Conservation (phyloP, 2,113 vertebrate species). For the Catagonus wagneri region DNA sequence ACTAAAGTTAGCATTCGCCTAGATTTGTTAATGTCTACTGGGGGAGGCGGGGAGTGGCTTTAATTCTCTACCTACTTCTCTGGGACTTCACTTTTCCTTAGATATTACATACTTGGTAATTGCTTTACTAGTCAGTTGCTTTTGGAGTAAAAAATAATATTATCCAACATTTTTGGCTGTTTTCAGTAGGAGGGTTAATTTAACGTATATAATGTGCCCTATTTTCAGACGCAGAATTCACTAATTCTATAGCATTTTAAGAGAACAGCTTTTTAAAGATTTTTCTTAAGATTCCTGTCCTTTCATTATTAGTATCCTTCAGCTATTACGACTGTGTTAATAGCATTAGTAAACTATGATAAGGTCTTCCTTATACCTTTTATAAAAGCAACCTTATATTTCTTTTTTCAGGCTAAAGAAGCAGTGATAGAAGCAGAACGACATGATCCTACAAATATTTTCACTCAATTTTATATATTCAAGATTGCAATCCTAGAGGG, state of each 20-base stretch:
- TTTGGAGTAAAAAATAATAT: background rate
- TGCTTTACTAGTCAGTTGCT: background rate
- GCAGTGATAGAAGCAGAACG: constrained; percentile 91
- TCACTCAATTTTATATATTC: constrained; percentile 94
- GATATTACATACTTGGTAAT: constrained; percentile 2
- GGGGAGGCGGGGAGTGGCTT: background rate
- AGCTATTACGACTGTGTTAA: background rate
- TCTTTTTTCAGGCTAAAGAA: constrained; percentile 91
- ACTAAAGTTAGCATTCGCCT: background rate
- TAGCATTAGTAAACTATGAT: constrained; percentile 55
- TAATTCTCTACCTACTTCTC: constrained; percentile 32
- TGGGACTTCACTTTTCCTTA: constrained; percentile 34
- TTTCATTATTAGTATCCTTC: constrained; percentile 12
- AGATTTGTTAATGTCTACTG: background rate
- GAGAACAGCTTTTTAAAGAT: background rate
- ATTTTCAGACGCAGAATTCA: background rate
- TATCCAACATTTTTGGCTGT: background rate
- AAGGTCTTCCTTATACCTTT: background rate
- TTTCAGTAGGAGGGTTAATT: constrained; percentile 39
- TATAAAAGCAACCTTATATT: constrained; percentile 39
- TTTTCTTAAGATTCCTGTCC: constrained; percentile 39
- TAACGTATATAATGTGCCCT: background rate
- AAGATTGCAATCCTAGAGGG: constrained; percentile 93
- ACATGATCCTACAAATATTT: constrained; percentile 91
- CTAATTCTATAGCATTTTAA: constrained; percentile 40